phyloP scores from a whole-genome alignment of 2,797 vertebrate species.

The Vespertilio murinus region DNA sequence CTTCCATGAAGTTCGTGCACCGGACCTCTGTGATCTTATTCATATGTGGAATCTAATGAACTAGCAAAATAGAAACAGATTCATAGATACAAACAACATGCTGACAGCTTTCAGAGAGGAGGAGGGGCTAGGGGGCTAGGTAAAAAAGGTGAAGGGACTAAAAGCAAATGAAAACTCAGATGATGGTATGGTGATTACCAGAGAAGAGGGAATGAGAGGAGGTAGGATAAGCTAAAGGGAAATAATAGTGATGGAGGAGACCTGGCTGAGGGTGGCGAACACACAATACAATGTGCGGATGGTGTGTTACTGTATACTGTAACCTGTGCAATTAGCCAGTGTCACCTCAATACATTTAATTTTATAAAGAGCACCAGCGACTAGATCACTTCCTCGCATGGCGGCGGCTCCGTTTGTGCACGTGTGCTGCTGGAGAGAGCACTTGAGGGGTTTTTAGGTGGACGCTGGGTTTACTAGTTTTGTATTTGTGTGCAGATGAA shows the following conservation, averaged over 20 bases:
- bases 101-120: background rate
- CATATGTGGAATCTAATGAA: background rate
- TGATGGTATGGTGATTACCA: background rate
- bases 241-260: background rate
- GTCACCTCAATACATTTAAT: background rate
- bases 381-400: conserved; percentile 20
- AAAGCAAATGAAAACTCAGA: background rate
- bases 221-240: background rate
- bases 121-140: background rate
- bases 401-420: background rate
- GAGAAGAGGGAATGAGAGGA: background rate
- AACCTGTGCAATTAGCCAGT: background rate
- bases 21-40: background rate
- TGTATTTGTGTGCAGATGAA: background rate
- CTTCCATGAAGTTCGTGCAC: no score
- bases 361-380: background rate
- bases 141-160: background rate
- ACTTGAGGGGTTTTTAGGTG: background rate
- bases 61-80: background rate
- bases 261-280: background rate
- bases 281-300: no score
- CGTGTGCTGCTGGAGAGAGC: background rate
- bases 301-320: background rate
- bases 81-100: background rate
- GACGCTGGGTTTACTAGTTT: background rate